Conservation (phyloP, 2,888 invertebrate species). For the Hartigia nigra region DNA sequence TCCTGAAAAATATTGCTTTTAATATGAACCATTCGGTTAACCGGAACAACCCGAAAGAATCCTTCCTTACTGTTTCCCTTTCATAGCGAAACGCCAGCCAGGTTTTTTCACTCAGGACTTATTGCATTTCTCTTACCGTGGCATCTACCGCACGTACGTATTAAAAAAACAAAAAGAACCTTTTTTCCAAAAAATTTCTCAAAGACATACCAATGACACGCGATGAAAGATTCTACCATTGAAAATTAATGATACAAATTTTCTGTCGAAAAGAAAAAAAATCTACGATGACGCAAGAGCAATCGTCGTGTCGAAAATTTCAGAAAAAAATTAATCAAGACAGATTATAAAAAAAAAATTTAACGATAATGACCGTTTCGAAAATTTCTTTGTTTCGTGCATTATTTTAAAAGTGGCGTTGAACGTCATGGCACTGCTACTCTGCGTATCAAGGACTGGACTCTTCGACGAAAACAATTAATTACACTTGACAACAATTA, state of each 20-base stretch:
- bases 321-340: neutral
- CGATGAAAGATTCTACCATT: too few species aligned
- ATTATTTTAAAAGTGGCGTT: neutral
- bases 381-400: neutral
- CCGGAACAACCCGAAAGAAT: neutral
- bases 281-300: too few species aligned
- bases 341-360: neutral
- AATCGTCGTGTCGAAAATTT: neutral
- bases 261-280: too few species aligned
- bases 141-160: neutral
- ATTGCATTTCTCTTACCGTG: neutral
- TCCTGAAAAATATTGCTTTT: neutral
- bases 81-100: neutral
- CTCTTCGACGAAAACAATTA: slow-evolving; percentile 38
- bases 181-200: neutral
- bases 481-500: slow-evolving; percentile 49
- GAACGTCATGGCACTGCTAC: neutral
- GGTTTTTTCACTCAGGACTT: neutral
- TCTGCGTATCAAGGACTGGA: neutral
- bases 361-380: neutral
- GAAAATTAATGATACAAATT: too few species aligned
- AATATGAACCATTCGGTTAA: neutral
- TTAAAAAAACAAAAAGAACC: neutral
- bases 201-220: too few species aligned
- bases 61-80: neutral